Conservation (phyloP, 2,113 vertebrate species). For the Aviceda subcristata region DNA sequence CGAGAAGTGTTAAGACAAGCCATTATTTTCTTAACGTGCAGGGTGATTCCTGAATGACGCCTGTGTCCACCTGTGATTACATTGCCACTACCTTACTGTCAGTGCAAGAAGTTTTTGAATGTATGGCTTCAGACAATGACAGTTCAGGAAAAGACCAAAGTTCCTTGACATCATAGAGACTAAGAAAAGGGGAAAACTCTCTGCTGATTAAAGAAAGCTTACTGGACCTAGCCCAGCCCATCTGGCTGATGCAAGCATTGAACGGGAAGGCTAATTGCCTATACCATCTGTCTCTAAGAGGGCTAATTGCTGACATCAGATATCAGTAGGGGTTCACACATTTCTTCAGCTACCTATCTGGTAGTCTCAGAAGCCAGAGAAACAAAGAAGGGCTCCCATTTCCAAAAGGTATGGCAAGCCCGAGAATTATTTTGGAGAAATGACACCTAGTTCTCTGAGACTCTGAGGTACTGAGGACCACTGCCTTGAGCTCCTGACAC, state of each 20-base stretch:
- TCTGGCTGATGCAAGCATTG: constrained; percentile 47
- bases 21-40: neutral
- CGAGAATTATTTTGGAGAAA: neutral
- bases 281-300: constrained; percentile 58
- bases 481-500: neutral
- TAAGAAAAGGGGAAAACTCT: neutral
- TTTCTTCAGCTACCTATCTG: constrained; percentile 37
- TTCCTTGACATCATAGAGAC: constrained; percentile 4
- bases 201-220: constrained; percentile 61
- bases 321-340: constrained; percentile 30
- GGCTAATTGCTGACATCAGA: constrained; percentile 61
- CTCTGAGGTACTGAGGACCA: neutral
- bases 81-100: neutral
- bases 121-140: neutral
- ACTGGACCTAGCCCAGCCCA: constrained; percentile 58
- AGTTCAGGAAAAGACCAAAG: neutral
- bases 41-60: neutral
- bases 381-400: neutral
- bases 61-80: neutral
- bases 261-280: constrained; percentile 57
- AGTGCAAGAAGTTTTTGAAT: neutral
- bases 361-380: neutral
- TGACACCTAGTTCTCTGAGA: neutral
- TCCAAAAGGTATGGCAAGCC: neutral
- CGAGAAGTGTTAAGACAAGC: neutral